phyloP scores from a whole-genome alignment of 1,140 invertebrate species.

The Heliconius eleuchia region DNA sequence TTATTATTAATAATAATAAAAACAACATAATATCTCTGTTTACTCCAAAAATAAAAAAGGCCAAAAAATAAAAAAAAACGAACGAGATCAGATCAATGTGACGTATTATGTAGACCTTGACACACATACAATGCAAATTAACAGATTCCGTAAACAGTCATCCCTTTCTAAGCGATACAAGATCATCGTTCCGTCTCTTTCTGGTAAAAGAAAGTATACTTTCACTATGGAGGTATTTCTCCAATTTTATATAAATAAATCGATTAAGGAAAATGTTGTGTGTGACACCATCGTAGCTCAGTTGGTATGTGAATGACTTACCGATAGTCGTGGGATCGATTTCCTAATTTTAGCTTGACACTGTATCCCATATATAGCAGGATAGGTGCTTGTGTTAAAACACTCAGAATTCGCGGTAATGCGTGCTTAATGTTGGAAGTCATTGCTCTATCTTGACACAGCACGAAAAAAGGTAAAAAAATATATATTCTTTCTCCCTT shows the following conservation, averaged over 20 bases:
- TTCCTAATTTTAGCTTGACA: too few relatives aligned
- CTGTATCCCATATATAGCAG: too few relatives aligned
- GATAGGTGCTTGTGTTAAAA: too few relatives aligned
- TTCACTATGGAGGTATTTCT: conserved; percentile 31
- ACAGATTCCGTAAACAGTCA: conserved; percentile 1
- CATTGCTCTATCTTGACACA: too few relatives aligned
- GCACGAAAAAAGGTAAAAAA: too few relatives aligned
- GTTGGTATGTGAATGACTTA: neutral
- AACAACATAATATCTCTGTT: too few relatives aligned
- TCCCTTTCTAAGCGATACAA: conserved; percentile 22
- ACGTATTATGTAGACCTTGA: conserved; percentile 15
- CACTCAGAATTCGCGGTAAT: too few relatives aligned
- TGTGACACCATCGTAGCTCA: neutral
- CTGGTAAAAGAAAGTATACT: conserved; percentile 38
- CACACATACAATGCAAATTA: conserved; percentile 15
- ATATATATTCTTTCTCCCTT: too few relatives aligned
- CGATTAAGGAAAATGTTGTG: neutral
- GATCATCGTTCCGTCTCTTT: conserved; percentile 19
- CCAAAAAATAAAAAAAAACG: neutral
- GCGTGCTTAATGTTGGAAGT: too few relatives aligned
- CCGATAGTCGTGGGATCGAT: neutral
- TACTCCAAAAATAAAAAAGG: too few relatives aligned
- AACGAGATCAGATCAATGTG: neutral
- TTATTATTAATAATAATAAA: too few relatives aligned
- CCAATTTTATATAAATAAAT: conserved; percentile 11